Evolutionary conservation across 2,888 invertebrate species (phyloP).

Genomic region (Drosophila koepferae): DNA sequence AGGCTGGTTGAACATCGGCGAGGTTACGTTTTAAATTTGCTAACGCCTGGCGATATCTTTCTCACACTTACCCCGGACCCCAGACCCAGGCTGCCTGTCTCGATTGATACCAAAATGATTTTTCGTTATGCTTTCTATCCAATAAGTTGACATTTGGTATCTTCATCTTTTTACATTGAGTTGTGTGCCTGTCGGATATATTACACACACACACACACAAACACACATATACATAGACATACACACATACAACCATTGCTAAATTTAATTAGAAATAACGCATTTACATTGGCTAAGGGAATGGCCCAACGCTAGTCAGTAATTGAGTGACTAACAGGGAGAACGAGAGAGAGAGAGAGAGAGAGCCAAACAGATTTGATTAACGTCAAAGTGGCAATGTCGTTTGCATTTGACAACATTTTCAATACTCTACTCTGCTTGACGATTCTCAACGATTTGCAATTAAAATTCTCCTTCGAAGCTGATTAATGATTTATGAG

Average conservation of each 20-base stretch:
- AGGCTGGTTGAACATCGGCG: neutral
- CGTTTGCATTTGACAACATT: slow-evolving; percentile 36
- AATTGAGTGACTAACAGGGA: neutral
- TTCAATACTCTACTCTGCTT: slow-evolving; percentile 21
- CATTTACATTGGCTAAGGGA: slow-evolving; percentile 26
- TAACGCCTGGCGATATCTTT: slow-evolving; percentile 20
- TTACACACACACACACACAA: slow-evolving; percentile 8
- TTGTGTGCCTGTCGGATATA: slow-evolving; percentile 22
- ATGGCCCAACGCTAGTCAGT: neutral
- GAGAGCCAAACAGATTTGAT: neutral
- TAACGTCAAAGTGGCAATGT: slow-evolving; percentile 12
- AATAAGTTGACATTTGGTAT: slow-evolving; percentile 58
- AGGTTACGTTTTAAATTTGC: slow-evolving; percentile 42
- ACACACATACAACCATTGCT: slow-evolving; percentile 10
- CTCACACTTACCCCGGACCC: neutral
- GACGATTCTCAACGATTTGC: slow-evolving; percentile 23
- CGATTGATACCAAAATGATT: slow-evolving; percentile 76
- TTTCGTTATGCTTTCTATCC: slow-evolving; percentile 55
- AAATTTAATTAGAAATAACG: slow-evolving; percentile 61
- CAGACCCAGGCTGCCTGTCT: slow-evolving; percentile 14
- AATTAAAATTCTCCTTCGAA: slow-evolving; percentile 38
- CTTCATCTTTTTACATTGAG: slow-evolving; percentile 31
- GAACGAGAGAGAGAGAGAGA: neutral
- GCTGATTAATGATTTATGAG: slow-evolving; percentile 40
- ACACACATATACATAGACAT: neutral